Evolutionary conservation across 2,888 invertebrate species (phyloP).

Genomic region (Cordylochernes scorpioides): DNA sequence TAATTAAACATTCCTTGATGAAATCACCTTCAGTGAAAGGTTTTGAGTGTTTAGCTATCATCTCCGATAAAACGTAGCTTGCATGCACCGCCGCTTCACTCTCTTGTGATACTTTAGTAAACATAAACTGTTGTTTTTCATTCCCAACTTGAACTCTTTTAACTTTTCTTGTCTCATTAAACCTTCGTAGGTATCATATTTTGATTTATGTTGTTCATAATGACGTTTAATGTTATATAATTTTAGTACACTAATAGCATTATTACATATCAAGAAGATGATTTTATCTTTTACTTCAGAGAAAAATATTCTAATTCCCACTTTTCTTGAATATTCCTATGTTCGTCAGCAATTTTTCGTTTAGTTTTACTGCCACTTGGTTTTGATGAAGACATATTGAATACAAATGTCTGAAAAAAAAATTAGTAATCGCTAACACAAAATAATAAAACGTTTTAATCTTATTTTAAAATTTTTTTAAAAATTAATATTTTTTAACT

Average conservation of each 20-base stretch:
- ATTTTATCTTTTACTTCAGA: not conserved
- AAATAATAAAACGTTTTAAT: too few species aligned
- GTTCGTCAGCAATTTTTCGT: conserved; percentile 2
- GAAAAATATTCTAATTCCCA: too few species aligned
- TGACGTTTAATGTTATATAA: not conserved
- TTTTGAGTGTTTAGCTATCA: conserved; percentile 1
- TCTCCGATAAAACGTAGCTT: not conserved
- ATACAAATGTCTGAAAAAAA: not conserved
- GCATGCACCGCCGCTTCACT: not conserved
- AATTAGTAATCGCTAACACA: not conserved
- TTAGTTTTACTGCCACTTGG: conserved; percentile 1
- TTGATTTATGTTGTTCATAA: not conserved
- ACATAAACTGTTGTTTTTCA: conserved; percentile 1
- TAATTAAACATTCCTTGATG: conserved; percentile 2
- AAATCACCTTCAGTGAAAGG: conserved; percentile 1
- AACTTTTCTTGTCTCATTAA: conserved; percentile 1
- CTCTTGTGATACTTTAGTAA: not conserved
- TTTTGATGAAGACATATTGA: conserved; percentile 1
- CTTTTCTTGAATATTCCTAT: too few species aligned
- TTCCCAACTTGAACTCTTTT: not conserved
- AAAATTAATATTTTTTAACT: too few species aligned
- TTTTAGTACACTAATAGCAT: not conserved
- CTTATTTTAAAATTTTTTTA: too few species aligned
- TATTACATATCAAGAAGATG: not conserved
- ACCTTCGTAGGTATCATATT: too few species aligned